Conservation (phyloP, 2,888 invertebrate genomes). For the Agonopterix heracliana region DNA sequence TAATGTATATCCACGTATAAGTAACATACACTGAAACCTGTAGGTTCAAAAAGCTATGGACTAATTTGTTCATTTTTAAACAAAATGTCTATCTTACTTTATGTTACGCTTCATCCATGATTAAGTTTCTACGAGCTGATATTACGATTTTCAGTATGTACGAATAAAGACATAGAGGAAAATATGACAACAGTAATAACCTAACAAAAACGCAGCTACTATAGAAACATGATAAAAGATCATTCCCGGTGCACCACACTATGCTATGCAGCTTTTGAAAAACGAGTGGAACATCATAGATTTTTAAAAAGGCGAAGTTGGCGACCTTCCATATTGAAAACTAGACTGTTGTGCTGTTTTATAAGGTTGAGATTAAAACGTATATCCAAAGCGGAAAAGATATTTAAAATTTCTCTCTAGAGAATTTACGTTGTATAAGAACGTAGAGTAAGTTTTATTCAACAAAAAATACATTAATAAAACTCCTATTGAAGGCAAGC, state of each 20-base stretch:
- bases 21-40: no score
- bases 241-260: conserved; percentile 14
- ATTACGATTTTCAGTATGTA: no score
- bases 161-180: no score
- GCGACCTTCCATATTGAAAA: conserved; percentile 1
- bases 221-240: conserved; percentile 18
- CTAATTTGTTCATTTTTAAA: not conserved
- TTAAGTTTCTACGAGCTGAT: no score
- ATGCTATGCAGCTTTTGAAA: conserved; percentile 22
- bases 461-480: conserved; percentile 34
- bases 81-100: no score
- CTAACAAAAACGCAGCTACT: not conserved
- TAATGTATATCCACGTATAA: no score
- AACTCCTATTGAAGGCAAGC: conserved; percentile 25
- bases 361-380: not conserved
- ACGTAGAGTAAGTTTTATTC: conserved; percentile 23
- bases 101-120: no score
- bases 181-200: no score
- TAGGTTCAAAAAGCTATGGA: no score
- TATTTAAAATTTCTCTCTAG: not conserved
- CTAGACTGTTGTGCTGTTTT: not conserved
- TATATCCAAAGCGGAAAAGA: not conserved
- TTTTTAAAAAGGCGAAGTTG: conserved; percentile 19
- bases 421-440: conserved; percentile 7
- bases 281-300: conserved; percentile 16